Evolutionary conservation across 2,888 invertebrate species (phyloP), one percentile per base, ranked within the genome.

Genomic region (Pseudococcus jackbeardsleyi): DNA sequence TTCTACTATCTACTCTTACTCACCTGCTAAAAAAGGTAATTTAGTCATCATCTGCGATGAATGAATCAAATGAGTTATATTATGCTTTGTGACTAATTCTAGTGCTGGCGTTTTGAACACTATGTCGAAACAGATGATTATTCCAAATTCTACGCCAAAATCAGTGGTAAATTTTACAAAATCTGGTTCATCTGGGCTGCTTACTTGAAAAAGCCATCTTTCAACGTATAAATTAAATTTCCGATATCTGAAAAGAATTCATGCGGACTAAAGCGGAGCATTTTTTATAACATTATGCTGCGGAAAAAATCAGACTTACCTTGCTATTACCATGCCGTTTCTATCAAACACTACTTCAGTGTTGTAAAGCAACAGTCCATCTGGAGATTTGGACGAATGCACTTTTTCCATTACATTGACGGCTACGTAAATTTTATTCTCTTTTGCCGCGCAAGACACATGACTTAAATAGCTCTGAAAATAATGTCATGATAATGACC

Each of bases 101-200:
- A 95, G 92, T 0, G 94, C 93, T 0, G 96, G 96, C 7, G 93
- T 92, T 90, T 94, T 93, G 92, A 96, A 97, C 90, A 96, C 91
- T 11, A 97, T 93, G 91, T 97, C 97, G 91, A 97, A 97, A 91
- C 97, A 97, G 84, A 95, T 94, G 91, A 96, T 95, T 90, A 95
- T 94, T 0, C 96, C 97, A 91, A 97, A 96, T 11, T 93, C 94
- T 0, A 96, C 95, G 17, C 94, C 95, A 90, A 96, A 96, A 91
- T 96, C 96, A 0, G 96, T 95, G 1, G 91, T 91, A 90, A 97
- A 96, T 7, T 93, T 91, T 0, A 94, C 93, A 0, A 93, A 90
- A 85, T 95, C 94, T 0, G 94, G 92, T 0, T 91, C 91, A 3
- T 92, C 91, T 0, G 94, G 92, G 42, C 91, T 91, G 90, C 94